phyloP scores from a whole-genome alignment of 2,888 invertebrate species.

The Lithophane semibrunnea region DNA sequence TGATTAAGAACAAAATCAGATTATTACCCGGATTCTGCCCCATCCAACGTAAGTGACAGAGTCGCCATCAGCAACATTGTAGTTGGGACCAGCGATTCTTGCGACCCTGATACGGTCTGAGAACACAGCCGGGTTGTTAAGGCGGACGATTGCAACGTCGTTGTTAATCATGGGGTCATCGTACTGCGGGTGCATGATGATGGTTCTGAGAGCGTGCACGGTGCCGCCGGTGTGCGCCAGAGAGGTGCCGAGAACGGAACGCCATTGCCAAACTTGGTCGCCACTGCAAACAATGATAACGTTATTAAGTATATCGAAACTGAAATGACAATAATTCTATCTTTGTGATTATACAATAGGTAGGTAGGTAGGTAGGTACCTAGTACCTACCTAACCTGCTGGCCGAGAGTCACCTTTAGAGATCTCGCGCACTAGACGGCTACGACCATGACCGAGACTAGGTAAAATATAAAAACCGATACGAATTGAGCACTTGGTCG shows the following conservation, averaged over 20 bases:
- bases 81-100: conserved; percentile 61
- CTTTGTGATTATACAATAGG: neutral
- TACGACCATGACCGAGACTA: too few species aligned
- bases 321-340: neutral
- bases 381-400: too few species aligned
- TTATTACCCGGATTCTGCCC: conserved; percentile 70
- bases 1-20: neutral
- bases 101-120: conserved; percentile 62
- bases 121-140: conserved; percentile 62
- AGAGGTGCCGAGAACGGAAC: conserved; percentile 69
- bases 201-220: conserved; percentile 49
- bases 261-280: conserved; percentile 62
- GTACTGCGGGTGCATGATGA: conserved; percentile 69
- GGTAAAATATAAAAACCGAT: too few species aligned
- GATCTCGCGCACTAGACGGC: too few species aligned
- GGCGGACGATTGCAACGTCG: conserved; percentile 73
- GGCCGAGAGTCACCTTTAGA: too few species aligned
- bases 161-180: conserved; percentile 53
- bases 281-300: conserved; percentile 2
- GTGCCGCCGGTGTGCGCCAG: conserved; percentile 66
- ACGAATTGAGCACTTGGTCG: too few species aligned
- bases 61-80: conserved; percentile 21
- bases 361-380: too few species aligned
- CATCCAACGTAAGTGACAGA: conserved; percentile 69
- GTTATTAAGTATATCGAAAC: neutral